Evolutionary conservation across 2,888 invertebrate genomes (phyloP), one percentile per base, ranked within the genome.

Genomic region (Steromphala cineraria): DNA sequence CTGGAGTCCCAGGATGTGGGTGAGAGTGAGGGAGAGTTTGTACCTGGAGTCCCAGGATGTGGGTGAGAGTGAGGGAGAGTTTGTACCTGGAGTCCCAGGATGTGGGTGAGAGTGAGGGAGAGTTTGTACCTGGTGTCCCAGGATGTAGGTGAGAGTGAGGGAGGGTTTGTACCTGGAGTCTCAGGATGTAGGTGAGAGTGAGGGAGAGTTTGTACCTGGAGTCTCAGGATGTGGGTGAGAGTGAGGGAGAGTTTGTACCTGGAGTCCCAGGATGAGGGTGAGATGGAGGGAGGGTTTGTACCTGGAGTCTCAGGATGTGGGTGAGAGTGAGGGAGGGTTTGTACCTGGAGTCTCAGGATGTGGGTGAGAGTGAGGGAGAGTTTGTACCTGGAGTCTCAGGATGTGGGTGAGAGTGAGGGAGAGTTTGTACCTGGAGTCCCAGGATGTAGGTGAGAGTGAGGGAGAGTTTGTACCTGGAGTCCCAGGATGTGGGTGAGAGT

Each of bases 1-100:
- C 92, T 95, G 95, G 36, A 95, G 89, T 3, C 94, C 95, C 17
- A 95, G 89, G 17, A 95, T 91, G 86, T 95, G 95, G 2, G 94
- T 94, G 75, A 95, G 89, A 2, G 94, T 94, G 7, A n/a, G n/a
- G n/a, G n/a, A n/a, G n/a, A n/a, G 4, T 36, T 36, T 36, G 36
- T 36, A 94, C 94, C 92, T 95, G 95, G 36, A 95, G 89, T 3
- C 94, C 95, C 17, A 95, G 89, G 17, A 95, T 91, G 86, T 95
- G 95, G 2, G 94, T 94, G 75, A 95, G 89, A 2, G 94, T 94
- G 7, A n/a, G n/a, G n/a, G n/a, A n/a, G n/a, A n/a, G 4, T 36
- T 36, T 36, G 36, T 36, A 94, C 94, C 92, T 95, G 95, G 36
- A 95, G 89, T 3, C 94, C 95, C 17, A 95, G 89, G 17, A 95